These are phyloP conservation scores for Drosophila chauvacae DNA, from an alignment of 1,140 invertebrate species.

Conservation along the genomic window DNA sequence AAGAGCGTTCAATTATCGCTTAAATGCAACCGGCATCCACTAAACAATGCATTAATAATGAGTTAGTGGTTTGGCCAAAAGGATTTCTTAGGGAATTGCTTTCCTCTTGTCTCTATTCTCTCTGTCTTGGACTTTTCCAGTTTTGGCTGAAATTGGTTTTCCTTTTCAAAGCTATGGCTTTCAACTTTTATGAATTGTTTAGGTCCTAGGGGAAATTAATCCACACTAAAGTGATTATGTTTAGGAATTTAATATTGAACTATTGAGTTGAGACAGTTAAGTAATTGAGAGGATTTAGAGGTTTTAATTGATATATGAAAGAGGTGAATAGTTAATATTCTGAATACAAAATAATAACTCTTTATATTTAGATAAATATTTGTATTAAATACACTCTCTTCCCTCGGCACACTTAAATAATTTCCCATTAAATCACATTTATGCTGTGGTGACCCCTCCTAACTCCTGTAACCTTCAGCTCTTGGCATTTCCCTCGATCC, in stretches of 20 bases:
- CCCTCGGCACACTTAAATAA: not conserved
- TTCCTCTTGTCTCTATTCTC: not conserved
- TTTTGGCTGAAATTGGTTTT: constrained; percentile 27
- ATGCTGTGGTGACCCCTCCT: too few species aligned
- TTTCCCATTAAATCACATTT: not conserved
- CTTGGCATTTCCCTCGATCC: not conserved
- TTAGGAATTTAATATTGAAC: constrained; percentile 8
- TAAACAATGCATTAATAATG: constrained; percentile 44
- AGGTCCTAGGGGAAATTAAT: constrained; percentile 22
- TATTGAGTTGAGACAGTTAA: not conserved
- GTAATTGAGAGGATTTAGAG: not conserved
- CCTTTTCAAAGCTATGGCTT: not conserved
- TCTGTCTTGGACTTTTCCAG: constrained; percentile 10
- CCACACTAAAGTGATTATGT: constrained; percentile 15
- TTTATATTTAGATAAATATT: not conserved
- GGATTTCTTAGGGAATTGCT: constrained; percentile 9
- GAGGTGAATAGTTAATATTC: too few species aligned
- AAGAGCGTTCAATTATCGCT: constrained; percentile 44
- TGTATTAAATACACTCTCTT: not conserved
- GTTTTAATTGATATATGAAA: not conserved
- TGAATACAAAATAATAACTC: not conserved
- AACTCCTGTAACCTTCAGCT: constrained; percentile 5
- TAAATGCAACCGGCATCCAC: constrained; percentile 31
- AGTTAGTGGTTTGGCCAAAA: constrained; percentile 10
- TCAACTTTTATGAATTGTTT: constrained; percentile 14